phyloP scores from a whole-genome alignment of 2,113 vertebrate genomes.

The Paramormyrops kingsleyae region DNA sequence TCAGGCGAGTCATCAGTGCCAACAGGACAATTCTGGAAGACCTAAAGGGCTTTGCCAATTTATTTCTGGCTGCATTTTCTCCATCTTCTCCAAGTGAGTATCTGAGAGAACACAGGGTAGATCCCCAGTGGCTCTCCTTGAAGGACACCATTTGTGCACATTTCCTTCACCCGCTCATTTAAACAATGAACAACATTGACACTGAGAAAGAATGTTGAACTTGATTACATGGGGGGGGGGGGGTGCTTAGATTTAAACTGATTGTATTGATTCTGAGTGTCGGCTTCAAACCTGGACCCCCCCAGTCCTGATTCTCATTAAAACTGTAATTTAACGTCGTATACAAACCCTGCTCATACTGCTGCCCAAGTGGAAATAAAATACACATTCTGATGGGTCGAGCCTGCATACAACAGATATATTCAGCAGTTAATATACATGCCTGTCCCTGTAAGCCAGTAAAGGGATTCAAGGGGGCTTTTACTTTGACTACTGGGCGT shows the following conservation, averaged over 20 bases:
- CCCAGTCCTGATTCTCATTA: neutral
- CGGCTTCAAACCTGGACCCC: neutral
- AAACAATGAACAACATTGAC: neutral
- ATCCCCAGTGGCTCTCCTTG: neutral
- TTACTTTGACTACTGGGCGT: neutral
- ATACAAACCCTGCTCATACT: neutral
- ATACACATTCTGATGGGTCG: neutral
- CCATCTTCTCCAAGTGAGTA: neutral
- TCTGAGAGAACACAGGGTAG: neutral
- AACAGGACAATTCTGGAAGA: neutral
- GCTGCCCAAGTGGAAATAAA: neutral
- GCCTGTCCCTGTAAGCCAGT: neutral
- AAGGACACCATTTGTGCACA: neutral
- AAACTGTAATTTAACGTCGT: neutral
- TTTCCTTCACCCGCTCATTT: neutral
- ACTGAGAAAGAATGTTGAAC: neutral
- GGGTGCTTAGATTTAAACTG: neutral
- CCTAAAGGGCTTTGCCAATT: neutral
- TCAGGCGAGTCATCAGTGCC: neutral
- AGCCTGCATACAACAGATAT: neutral
- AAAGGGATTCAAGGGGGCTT: neutral
- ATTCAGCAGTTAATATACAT: neutral
- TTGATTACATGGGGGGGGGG: neutral
- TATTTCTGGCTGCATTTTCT: neutral
- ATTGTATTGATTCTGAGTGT: neutral